Percentiles rank a stretch among this genome's conserved stretches.
phyloP scores from a whole-genome alignment of 64 coral and sea anemone genomes.

The Montipora sp. region DNA sequence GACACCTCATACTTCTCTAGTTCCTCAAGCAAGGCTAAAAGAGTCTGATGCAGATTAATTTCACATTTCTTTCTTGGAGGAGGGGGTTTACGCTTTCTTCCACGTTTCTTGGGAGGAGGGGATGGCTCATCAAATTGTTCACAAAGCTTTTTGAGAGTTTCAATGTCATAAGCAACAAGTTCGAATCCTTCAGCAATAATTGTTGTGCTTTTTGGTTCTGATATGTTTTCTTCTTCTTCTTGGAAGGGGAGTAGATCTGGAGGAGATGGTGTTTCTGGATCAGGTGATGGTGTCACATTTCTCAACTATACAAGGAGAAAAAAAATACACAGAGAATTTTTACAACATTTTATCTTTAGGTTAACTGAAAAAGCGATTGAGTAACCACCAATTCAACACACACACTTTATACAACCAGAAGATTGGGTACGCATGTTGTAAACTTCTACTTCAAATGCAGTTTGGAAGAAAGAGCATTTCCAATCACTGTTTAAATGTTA shows the following conservation, averaged over 20 bases:
- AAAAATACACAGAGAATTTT: neutral
- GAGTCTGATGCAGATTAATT: conserved; percentile 81
- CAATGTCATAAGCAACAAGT: conserved; percentile 77
- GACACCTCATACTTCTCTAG: conserved; percentile 89
- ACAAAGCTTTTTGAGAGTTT: conserved; percentile 78
- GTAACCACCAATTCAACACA: no score
- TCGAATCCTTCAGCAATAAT: conserved; percentile 72
- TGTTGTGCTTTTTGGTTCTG: conserved; percentile 3
- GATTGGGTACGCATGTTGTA: no score
- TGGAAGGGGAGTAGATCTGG: neutral
- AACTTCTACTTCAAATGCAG: no score
- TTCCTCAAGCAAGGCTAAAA: conserved; percentile 83
- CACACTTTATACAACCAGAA: no score
- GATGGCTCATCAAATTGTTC: conserved; percentile 89
- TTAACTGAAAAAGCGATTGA: no score
- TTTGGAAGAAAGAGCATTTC: no score
- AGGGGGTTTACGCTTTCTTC: conserved; percentile 83
- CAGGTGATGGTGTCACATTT: conserved; percentile 7
- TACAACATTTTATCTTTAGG: no score
- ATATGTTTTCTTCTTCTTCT: neutral
- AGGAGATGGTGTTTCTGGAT: neutral
- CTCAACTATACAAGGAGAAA: conserved; percentile 44
- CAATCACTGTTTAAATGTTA: no score
- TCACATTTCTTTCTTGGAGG: conserved; percentile 89
- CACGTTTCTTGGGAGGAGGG: conserved; percentile 76